Evolutionary conservation across 2,797 vertebrate species (phyloP), one percentile per base, ranked within the genome.

Genomic region (Darevskia nairensis): DNA sequence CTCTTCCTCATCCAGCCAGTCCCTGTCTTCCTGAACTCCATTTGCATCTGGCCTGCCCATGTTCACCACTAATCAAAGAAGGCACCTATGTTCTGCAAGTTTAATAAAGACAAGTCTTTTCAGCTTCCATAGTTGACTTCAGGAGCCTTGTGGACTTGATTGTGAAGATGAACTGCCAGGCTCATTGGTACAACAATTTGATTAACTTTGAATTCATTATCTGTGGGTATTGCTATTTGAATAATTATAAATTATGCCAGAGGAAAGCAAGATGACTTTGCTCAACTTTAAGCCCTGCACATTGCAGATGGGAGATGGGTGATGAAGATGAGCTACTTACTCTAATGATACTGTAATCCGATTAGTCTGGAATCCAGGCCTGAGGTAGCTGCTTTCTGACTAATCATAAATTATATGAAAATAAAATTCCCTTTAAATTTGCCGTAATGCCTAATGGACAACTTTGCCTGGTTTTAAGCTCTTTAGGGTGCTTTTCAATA

Each of bases 141-240:
- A 61, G 25, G 74, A 88, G 86, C 84, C 89, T 76, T 76, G 86
- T 29, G 81, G 88, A 89, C 83, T 86, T 94, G 88, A 91, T 92
- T 92, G 0, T 81, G 88, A 93, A 93, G 86, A 95, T 92, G 90
- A 94, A 92, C 88, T 91, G 88, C 89, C 71, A 87, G 89, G 74
- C 81, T 94, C 88, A 94, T 94, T 0, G 0, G 79, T 92, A 88
- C 81, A 92, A 92, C 85, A 88, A 91, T 82, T 81, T 94, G 90
- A 95, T 95, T 95, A 93, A 94, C 93, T 92, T 79, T 17, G 74
- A 95, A 93, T 93, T 94, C 90, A 94, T 94, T 92, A 93, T 86
- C 76, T 87, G 64, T 89, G 90, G 72, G 61, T 69, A 88, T 78
- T 92, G 86, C 72, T 93, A 85, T 89, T 88, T 92, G 88, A 92